Base-by-base conservation (phyloP, 2,888 invertebrate genomes). In the Aromia moschata region DNA sequence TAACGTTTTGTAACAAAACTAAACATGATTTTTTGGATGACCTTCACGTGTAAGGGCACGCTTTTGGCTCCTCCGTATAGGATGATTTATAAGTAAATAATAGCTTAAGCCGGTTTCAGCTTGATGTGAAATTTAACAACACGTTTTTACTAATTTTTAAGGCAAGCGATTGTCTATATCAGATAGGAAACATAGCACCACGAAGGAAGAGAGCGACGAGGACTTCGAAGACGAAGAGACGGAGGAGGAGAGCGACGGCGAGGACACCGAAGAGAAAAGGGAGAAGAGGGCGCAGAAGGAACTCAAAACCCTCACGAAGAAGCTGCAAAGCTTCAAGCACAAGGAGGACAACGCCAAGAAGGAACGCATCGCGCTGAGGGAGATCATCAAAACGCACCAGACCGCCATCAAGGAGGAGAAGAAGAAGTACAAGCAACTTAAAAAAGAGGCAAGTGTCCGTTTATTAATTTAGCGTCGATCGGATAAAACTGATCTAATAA, bases 371-470 rank as follows among this genome's bases (percentile, higher is more conserved):
- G 91, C 86, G 10, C 84, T 92, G 54, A 91, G 91, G 72, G 89
- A 91, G 75, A 87, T 92, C 55, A 88, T 94, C 76, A 93, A 91
- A 74, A 92, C 91, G 74, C 89, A 92, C 77, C 92, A 93, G 70
- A 85, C 86, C 5, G 85, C 89, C 51, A 85, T 93, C 52, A 90
- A 88, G 71, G 90, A 90, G 36, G 94, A 93, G 72, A 92, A 91
- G 74, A 89, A 89, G 73, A 92, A 92, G 80, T 93, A 89, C 80
- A 92, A 90, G 75, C 87, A 87, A 68, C 80, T 94, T 37, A 92
- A 94, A 77, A 92, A 92, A 67, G 94, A 94, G 82, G 93, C 93
- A 60, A 67, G 57, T 36, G n/a, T n/a, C n/a, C 12, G 10, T 7
- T 25, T 2, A 9, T 1, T 33, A 15, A 2, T 18, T 18, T 7